Evolutionary conservation across 1,140 invertebrate genomes (phyloP), one percentile per base, ranked within the genome.

Genomic region (Drosophila ficusphila): DNA sequence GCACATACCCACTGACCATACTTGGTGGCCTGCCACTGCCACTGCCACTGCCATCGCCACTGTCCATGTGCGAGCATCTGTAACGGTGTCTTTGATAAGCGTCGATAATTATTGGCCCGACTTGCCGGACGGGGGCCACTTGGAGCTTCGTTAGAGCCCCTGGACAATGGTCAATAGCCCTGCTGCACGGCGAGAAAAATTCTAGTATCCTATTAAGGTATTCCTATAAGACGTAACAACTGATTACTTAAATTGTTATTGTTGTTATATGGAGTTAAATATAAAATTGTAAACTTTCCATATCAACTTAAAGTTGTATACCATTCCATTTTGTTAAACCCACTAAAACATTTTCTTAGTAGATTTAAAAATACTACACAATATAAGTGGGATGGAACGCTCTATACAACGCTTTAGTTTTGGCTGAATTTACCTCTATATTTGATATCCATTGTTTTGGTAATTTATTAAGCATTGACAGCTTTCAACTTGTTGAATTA

Each of bases 81-180:
- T 88, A 88, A 88, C 82, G 82, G 82, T 88, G 82, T 65, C 82
- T 88, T 88, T 88, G 82, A 88, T 88, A 88, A 88, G 82, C 82
- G 82, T 88, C 82, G 82, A 88, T 88, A 88, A 88, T 88, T 88
- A 88, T 88, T 88, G 82, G 82, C 65, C 64, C 72, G 76, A 31
- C 68, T 36, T 54, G 54, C 46, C 69, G 51, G 68, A 53, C 47
- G 57, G 42, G 29, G 47, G 62, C 48, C 62, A 57, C 18, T 46
- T 44, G 69, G 54, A 57, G 36, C 69, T 74, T 74, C 58, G 71
- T 74, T 74, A 72, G 69, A 72, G 68, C 39, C 54, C 8, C 14
- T 46, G 46, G 27, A 68, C 38, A 67, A 27, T 71, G 69, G 38
- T 39, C 19, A 44, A 14, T 23, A 39, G 53, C 4, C 9, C 0